These are phyloP conservation scores for Pelosia muscerda DNA, from an alignment of 2,888 invertebrate species.

Conservation along the genomic window DNA sequence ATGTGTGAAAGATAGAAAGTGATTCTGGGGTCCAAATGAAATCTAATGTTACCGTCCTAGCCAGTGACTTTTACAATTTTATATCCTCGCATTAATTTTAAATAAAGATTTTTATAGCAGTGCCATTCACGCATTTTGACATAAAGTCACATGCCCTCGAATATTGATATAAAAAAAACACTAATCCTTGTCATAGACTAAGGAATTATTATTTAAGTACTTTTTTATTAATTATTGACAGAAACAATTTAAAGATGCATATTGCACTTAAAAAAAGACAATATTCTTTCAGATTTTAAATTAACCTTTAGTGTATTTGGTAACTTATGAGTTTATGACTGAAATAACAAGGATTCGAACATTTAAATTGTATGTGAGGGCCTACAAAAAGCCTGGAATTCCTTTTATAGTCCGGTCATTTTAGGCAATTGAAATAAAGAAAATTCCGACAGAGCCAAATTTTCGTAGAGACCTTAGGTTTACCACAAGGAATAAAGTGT, in stretches of 20 bases:
- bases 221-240: neutral
- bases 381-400: slow-evolving; percentile 22
- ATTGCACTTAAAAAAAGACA: neutral
- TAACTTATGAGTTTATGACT: neutral
- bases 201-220: slow-evolving; percentile 17
- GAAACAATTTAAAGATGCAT: too few species aligned
- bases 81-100: slow-evolving; percentile 46
- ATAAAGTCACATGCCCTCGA: slow-evolving; percentile 53
- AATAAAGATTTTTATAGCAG: slow-evolving; percentile 33
- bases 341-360: neutral
- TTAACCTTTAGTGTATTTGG: neutral
- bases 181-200: slow-evolving; percentile 59
- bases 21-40: slow-evolving; percentile 66
- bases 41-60: slow-evolving; percentile 75
- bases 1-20: slow-evolving; percentile 64
- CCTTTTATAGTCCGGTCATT: too few species aligned
- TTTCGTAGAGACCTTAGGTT: too few species aligned
- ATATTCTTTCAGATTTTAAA: neutral
- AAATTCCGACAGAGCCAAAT: too few species aligned
- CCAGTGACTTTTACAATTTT: slow-evolving; percentile 67
- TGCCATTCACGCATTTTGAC: slow-evolving; percentile 58
- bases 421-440: too few species aligned
- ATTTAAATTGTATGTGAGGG: neutral
- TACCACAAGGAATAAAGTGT: too few species aligned
- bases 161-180: slow-evolving; percentile 41